These are phyloP conservation scores for Sitophilus oryzae DNA, from an alignment of 1,140 invertebrate species.

Conservation along the genomic window DNA sequence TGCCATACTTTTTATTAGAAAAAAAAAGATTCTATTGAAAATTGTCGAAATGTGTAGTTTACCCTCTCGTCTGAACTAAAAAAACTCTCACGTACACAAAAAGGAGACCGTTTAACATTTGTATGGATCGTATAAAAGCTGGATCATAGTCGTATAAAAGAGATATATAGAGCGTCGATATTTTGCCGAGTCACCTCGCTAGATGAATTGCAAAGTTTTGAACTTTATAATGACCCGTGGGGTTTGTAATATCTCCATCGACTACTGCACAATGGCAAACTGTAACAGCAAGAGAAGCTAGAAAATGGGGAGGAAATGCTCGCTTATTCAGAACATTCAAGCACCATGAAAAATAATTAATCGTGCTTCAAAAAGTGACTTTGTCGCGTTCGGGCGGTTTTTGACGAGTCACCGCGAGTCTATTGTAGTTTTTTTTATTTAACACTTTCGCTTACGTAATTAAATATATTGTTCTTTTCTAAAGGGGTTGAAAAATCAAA, in stretches of 20 bases:
- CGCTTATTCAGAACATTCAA: conserved; percentile 36
- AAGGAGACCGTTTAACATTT: conserved; percentile 23
- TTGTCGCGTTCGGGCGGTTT: conserved; percentile 32
- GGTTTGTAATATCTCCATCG: conserved; percentile 38
- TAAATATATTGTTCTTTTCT: conserved; percentile 19
- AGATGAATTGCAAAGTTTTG: conserved; percentile 27
- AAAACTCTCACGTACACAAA: neutral
- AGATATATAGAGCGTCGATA: conserved; percentile 4
- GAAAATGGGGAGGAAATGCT: conserved; percentile 35
- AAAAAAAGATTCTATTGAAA: too few relatives aligned
- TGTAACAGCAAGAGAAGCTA: conserved; percentile 27
- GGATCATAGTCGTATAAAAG: neutral
- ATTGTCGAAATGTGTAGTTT: too few relatives aligned
- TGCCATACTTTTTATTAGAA: too few relatives aligned
- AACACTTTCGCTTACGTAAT: conserved; percentile 24
- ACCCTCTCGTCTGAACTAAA: too few relatives aligned
- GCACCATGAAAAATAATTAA: conserved; percentile 41
- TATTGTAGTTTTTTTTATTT: conserved; percentile 30
- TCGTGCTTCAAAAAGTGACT: conserved; percentile 38
- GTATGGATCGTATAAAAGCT: conserved; percentile 2
- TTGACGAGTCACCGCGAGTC: conserved; percentile 25
- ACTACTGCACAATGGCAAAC: conserved; percentile 25
- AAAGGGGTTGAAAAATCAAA: neutral
- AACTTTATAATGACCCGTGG: conserved; percentile 26
- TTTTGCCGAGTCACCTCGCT: conserved; percentile 24